These are phyloP conservation scores for Lutjanus campechanus DNA, from an alignment of 2,797 vertebrate genomes.

Conservation along the genomic window DNA sequence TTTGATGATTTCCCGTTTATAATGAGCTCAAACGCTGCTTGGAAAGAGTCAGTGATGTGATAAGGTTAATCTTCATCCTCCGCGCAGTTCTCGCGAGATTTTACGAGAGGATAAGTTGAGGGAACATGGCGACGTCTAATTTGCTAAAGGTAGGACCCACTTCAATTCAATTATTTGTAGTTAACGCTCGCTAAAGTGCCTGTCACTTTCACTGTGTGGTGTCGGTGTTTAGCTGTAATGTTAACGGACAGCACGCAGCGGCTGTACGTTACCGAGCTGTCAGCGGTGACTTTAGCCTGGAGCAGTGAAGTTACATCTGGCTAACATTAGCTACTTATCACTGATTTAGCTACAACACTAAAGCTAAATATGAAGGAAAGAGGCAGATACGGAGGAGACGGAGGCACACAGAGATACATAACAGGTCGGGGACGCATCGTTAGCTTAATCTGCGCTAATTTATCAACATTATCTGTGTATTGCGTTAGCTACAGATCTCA, in stretches of 20 bases:
- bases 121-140: conserved; percentile 99
- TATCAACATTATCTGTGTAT: background rate
- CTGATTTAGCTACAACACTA: conserved; percentile 63
- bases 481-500: conserved; percentile 27
- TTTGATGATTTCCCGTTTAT: too few relatives aligned
- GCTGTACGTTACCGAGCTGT: background rate
- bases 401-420: background rate
- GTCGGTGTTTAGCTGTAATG: conserved; percentile 1
- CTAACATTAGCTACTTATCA: conserved; percentile 76
- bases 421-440: background rate
- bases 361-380: conserved; percentile 17
- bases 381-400: background rate
- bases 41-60: background rate
- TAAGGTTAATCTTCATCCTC: conserved; percentile 7
- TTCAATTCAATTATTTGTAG: conserved; percentile 69
- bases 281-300: conserved; percentile 28
- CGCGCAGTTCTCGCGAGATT: conserved; percentile 83
- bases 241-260: background rate
- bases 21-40: too few relatives aligned
- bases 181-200: conserved; percentile 5
- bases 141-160: conserved; percentile 95
- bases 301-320: conserved; percentile 66
- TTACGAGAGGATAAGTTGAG: conserved; percentile 91
- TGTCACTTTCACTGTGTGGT: conserved; percentile 49
- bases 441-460: background rate